phyloP scores from a whole-genome alignment of 2,113 vertebrate species.

The Mesoclemmys tuberculata region DNA sequence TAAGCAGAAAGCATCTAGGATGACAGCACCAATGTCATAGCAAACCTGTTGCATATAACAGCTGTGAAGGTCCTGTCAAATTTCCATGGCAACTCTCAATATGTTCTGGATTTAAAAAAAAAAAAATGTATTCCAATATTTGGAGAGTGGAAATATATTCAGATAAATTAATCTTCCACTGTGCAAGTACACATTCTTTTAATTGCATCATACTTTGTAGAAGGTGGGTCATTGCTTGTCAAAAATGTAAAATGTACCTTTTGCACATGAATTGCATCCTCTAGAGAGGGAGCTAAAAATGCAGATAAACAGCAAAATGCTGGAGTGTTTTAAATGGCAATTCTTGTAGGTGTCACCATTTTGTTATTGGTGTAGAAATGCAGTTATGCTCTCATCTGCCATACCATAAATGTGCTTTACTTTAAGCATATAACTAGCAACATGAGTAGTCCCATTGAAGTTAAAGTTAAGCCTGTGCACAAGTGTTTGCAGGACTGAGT shows the following conservation, averaged over 20 bases:
- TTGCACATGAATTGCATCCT: background rate
- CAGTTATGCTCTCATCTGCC: background rate
- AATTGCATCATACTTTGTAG: background rate
- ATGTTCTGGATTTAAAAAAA: background rate
- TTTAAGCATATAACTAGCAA: background rate
- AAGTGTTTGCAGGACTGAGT: background rate
- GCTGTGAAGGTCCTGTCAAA: background rate
- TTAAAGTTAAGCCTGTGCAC: background rate
- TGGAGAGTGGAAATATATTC: background rate
- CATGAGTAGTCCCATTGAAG: background rate
- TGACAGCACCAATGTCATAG: background rate
- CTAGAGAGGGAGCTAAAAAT: rapidly evolving
- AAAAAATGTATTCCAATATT: background rate
- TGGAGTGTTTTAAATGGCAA: background rate
- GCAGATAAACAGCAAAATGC: background rate
- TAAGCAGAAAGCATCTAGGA: background rate
- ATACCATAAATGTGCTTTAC: background rate
- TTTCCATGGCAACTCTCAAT: rapidly evolving
- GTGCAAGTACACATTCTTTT: background rate
- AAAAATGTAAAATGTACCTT: background rate
- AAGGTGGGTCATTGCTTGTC: background rate
- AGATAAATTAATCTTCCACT: background rate
- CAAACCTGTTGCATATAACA: background rate
- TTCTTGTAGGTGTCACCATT: background rate
- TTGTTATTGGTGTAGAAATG: background rate